A percentile compares a stretch with the other conserved stretches of the same genome.
These are phyloP conservation scores for Pachliopta kotzebuea DNA, from an alignment of 2,888 invertebrate genomes.

Conservation along the genomic window DNA sequence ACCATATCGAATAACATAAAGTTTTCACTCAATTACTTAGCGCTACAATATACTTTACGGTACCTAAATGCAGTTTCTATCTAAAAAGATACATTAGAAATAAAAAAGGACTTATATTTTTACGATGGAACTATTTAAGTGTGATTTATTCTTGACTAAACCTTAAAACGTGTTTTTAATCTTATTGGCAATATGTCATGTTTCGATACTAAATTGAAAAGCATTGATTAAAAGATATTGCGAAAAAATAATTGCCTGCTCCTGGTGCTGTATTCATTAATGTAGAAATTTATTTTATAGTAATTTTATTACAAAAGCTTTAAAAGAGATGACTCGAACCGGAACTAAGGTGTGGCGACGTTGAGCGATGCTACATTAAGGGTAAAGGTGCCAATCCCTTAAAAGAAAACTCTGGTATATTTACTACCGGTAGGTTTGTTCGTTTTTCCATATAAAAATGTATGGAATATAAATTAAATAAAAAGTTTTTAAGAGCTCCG, in stretches of 20 bases:
- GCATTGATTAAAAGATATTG: neutral
- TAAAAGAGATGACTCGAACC: slow-evolving; percentile 24
- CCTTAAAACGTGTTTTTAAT: no score
- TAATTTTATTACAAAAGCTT: slow-evolving; percentile 18
- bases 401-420: slow-evolving; percentile 5
- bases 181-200: neutral
- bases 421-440: neutral
- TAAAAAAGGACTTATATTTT: no score
- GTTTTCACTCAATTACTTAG: no score
- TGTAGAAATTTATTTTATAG: slow-evolving; percentile 19
- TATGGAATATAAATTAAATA: no score
- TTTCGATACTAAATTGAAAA: neutral
- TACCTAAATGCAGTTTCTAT: no score
- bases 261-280: neutral
- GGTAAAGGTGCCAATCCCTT: slow-evolving; percentile 19
- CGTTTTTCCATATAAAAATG: neutral
- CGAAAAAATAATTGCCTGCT: neutral
- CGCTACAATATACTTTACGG: no score
- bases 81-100: no score
- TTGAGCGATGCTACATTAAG: slow-evolving; percentile 26
- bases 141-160: no score
- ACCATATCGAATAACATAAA: no score
- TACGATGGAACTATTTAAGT: no score
- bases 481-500: no score
- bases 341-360: slow-evolving; percentile 23